Conservation (phyloP, 2,797 vertebrate species). For the Myotis findleyi region DNA sequence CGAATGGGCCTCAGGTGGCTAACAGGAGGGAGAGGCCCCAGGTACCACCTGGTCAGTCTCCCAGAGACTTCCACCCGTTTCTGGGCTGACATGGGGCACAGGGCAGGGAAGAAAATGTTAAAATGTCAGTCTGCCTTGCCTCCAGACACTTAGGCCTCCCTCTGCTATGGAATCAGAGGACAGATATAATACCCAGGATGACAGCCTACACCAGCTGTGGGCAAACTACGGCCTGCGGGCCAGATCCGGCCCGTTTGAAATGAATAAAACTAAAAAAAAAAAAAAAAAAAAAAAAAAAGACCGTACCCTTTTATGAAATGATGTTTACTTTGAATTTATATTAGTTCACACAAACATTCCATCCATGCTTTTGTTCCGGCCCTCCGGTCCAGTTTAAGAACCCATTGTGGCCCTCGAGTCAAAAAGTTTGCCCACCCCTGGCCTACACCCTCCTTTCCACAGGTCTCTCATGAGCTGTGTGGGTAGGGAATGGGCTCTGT, state of each 20-base stretch:
- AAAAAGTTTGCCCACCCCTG: too few species aligned
- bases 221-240: too few species aligned
- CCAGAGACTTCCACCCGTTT: conserved; percentile 32
- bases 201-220: background rate
- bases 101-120: background rate
- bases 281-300: too few species aligned
- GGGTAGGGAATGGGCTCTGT: background rate
- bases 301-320: too few species aligned
- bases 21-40: background rate
- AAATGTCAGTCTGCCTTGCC: conserved; percentile 4
- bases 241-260: too few species aligned
- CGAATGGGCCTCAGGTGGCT: background rate
- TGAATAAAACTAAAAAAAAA: too few species aligned
- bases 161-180: background rate
- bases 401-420: too few species aligned
- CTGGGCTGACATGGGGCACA: background rate
- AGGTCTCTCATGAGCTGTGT: background rate
- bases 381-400: too few species aligned
- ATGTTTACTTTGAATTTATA: too few species aligned
- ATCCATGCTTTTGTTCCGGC: too few species aligned
- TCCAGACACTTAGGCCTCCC: background rate
- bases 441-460: background rate
- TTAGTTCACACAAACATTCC: too few species aligned
- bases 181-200: background rate
- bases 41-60: background rate